Conservation (phyloP, 1,140 invertebrate genomes). For the Bathynomus jamesi region DNA sequence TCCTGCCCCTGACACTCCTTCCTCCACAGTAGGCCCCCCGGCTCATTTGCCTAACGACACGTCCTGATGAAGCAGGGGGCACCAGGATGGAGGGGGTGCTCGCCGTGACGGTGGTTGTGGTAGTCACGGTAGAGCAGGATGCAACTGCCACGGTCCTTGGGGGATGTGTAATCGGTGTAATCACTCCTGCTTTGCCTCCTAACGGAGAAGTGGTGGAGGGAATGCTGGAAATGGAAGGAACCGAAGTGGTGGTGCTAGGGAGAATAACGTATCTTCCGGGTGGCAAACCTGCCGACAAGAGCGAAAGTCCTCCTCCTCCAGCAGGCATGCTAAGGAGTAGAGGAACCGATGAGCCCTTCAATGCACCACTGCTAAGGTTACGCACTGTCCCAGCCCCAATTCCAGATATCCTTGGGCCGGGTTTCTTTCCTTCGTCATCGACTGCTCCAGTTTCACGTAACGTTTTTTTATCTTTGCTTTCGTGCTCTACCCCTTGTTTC, state of each 20-base stretch:
- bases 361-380: conserved; percentile 12
- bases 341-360: conserved; percentile 24
- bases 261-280: conserved; percentile 35
- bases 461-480: neutral
- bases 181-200: no score
- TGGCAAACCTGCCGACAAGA: conserved; percentile 33
- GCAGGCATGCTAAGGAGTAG: conserved; percentile 33
- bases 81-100: neutral
- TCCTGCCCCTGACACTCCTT: no score
- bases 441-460: neutral
- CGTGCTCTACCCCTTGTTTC: neutral
- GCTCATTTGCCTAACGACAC: no score
- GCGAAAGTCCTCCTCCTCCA: conserved; percentile 21
- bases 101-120: conserved; percentile 27
- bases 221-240: conserved; percentile 4
- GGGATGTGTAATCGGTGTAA: no score
- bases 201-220: neutral
- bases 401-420: no score
- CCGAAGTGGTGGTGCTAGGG: conserved; percentile 23
- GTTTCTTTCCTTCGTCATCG: neutral
- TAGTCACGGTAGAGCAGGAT: conserved; percentile 11
- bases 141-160: no score
- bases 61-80: neutral
- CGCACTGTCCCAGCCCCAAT: conserved; percentile 14
- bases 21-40: no score